Conservation (phyloP, 2,888 invertebrate genomes). For the Fragum fragum region DNA sequence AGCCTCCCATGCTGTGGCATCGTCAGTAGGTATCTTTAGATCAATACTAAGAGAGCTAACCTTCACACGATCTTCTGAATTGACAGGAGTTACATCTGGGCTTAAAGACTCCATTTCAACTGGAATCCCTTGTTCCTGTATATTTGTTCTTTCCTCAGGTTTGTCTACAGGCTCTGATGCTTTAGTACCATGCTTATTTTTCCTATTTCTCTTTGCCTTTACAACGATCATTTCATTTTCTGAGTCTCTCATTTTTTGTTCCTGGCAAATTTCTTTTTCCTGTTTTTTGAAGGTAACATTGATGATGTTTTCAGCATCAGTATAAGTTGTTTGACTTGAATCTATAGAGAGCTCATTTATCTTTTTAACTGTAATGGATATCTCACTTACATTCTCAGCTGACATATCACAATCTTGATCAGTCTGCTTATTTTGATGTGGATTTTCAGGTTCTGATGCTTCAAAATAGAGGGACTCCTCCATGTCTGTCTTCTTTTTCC, state of each 20-base stretch:
- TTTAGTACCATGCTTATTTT: conserved; percentile 1
- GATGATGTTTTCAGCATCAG: background rate
- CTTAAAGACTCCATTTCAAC: background rate
- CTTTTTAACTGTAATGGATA: background rate
- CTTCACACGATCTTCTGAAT: background rate
- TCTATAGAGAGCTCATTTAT: background rate
- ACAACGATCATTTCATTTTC: conserved; percentile 38
- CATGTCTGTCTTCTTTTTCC: conserved; percentile 31
- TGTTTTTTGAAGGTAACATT: background rate
- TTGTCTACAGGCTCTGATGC: background rate
- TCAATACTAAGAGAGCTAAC: background rate
- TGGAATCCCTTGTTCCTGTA: background rate
- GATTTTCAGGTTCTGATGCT: conserved; percentile 11
- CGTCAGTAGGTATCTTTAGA: background rate
- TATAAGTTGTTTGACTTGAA: background rate
- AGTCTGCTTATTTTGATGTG: background rate
- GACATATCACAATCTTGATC: background rate
- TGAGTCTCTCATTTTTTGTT: background rate
- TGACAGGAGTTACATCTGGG: background rate
- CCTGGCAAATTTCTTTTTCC: background rate
- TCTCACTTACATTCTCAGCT: background rate
- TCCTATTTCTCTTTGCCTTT: conserved; percentile 40
- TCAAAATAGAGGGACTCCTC: conserved; percentile 41
- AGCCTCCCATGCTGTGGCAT: conserved; percentile 21
- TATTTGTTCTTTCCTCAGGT: background rate